Percentiles rank a stretch among this genome's conserved stretches.
Evolutionary conservation across 2,888 invertebrate species (phyloP).

Genomic region (Platycheirus rosarum): DNA sequence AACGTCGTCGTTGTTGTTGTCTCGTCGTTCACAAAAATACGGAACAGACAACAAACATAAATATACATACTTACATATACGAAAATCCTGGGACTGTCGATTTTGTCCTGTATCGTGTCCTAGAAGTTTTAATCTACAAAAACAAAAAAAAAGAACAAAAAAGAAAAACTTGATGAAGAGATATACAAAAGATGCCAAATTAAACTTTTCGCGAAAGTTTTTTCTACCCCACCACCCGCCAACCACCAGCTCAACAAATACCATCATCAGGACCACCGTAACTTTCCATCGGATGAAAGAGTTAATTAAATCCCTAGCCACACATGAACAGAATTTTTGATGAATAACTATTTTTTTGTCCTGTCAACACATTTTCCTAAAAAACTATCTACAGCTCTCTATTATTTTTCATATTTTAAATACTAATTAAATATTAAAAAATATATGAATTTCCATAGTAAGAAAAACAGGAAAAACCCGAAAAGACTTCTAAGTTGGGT

Average conservation of each 20-base stretch:
- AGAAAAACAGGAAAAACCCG: not conserved
- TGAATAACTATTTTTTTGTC: constrained; percentile 7
- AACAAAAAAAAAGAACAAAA: constrained; percentile 9
- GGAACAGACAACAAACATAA: constrained; percentile 13
- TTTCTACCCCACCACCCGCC: not conserved
- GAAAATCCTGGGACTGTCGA: constrained; percentile 10
- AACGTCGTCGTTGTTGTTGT: not conserved
- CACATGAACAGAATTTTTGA: constrained; percentile 27
- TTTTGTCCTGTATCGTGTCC: constrained; percentile 15
- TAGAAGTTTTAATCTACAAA: constrained; percentile 41
- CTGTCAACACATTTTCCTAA: constrained; percentile 9
- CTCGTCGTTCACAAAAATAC: constrained; percentile 18
- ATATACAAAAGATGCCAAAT: constrained; percentile 37
- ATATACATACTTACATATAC: constrained; percentile 6
- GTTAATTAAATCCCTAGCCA: constrained; percentile 42
- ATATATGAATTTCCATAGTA: constrained; percentile 4
- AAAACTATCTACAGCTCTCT: not conserved
- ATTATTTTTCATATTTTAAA: constrained; percentile 14
- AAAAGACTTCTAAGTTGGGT: constrained; percentile 11
- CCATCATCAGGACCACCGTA: not conserved
- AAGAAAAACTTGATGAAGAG: constrained; percentile 15
- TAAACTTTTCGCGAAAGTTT: constrained; percentile 47
- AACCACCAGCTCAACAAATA: not conserved
- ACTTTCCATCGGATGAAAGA: constrained; percentile 13
- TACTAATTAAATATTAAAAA: constrained; percentile 60